Base-by-base conservation (phyloP, 2,888 invertebrate species). In the Coremacera marginata region DNA sequence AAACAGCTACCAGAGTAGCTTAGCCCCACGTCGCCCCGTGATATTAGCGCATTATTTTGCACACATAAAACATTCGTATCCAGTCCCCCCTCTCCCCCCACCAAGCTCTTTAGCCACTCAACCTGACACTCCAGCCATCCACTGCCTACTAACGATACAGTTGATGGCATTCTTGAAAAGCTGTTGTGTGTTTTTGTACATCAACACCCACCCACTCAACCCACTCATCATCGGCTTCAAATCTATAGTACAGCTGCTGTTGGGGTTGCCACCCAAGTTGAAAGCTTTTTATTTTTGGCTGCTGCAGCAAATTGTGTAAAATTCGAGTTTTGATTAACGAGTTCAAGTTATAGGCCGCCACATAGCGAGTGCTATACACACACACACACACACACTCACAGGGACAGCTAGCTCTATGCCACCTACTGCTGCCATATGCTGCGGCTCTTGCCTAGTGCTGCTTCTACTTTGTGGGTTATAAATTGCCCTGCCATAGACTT, bases 401-500 rank as follows among this genome's bases (percentile, higher is more conserved):
- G 3, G 1, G 37, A 1, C 37, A 37, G 37, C 31, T 31, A 31
- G 31, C 31, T 31, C 3, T 8, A 37, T 37, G 37, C 44, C 44
- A 11, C 11, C 44, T 11, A 44, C 11, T 44, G 44, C 44, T 44
- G 44, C 44, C 44, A 44, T 44, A 19, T 49, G 44, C 70, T 68
- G 51, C 44, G 51, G 68, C n/a, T 25, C 2, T n/a, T n/a, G n/a
- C n/a, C 34, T 55, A 55, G 34, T 25, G 7, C 62, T 44, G 62
- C 62, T 49, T 8, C n/a, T 60, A 52, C 49, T 49, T 25, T 74
- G 52, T 81, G 81, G 85, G 87, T 87, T 87, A 87, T 87, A 87
- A 87, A 87, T 87, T 87, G 87, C 86, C 84, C 84, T 87, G 87
- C 86, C 87, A 87, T 82, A 84, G 80, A 72, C 79, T 78, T 79